Evolutionary conservation across 2,888 invertebrate genomes (phyloP).

Genomic region (Orchesella flavescens): DNA sequence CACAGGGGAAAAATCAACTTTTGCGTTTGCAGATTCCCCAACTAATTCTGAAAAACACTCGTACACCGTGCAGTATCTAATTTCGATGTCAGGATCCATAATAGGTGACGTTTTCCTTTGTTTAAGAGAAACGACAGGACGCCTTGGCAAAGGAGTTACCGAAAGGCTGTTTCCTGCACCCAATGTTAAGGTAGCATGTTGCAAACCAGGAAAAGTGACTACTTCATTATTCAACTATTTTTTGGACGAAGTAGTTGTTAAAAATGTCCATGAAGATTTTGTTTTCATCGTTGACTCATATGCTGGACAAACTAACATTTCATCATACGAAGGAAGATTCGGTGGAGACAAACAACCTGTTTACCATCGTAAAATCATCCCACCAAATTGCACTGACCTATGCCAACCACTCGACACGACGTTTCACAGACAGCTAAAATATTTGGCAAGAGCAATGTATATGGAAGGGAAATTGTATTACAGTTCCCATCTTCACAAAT

Average conservation of each 20-base stretch:
- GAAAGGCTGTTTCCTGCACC: not conserved
- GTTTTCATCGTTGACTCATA: slow-evolving; percentile 20
- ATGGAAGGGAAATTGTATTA: not conserved
- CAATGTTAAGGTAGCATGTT: slow-evolving; percentile 10
- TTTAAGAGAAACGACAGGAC: slow-evolving; percentile 17
- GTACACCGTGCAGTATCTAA: slow-evolving; percentile 28
- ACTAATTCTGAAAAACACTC: slow-evolving; percentile 17
- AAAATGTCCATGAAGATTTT: not conserved
- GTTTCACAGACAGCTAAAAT: slow-evolving; percentile 19
- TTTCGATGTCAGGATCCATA: slow-evolving; percentile 11
- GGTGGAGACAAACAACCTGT: not conserved
- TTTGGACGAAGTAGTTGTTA: slow-evolving; percentile 18
- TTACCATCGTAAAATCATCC: slow-evolving; percentile 6
- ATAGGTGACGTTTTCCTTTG: slow-evolving; percentile 10
- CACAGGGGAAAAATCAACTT: slow-evolving; percentile 12
- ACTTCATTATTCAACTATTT: slow-evolving; percentile 3
- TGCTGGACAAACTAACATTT: slow-evolving; percentile 18
- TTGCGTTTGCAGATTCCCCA: slow-evolving; percentile 17
- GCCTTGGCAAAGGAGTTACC: not conserved
- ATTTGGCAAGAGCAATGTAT: not conserved
- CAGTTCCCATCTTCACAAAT: not conserved
- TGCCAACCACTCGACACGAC: slow-evolving; percentile 13
- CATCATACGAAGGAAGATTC: not conserved
- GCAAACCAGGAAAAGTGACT: slow-evolving; percentile 28
- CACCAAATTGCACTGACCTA: not conserved